Evolutionary conservation across 2,888 invertebrate genomes (phyloP).

Genomic region (Meghimatium bilineatum): DNA sequence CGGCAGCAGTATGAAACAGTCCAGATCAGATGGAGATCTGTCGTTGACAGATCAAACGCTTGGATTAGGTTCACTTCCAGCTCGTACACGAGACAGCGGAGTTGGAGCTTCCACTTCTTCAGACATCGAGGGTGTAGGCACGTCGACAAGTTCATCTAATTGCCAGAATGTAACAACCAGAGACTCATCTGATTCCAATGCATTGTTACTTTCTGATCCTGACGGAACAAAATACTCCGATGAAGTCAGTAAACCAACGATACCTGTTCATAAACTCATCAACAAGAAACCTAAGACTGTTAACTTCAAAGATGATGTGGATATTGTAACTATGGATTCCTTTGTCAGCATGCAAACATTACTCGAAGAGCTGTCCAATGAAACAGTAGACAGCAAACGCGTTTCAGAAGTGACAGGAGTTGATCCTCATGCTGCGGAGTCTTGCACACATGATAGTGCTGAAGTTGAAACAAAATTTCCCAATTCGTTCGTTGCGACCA

Average conservation of each 20-base stretch:
- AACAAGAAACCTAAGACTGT: conserved; percentile 35
- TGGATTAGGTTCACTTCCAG: conserved; percentile 35
- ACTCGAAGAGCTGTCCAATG: conserved; percentile 8
- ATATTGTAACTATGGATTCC: conserved; percentile 9
- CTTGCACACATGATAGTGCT: conserved; percentile 19
- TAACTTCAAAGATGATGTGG: conserved; percentile 42
- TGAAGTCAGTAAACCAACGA: conserved; percentile 1
- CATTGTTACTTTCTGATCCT: background rate
- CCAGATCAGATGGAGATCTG: conserved; percentile 40
- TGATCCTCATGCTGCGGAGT: background rate
- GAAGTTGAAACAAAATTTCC: conserved; percentile 46
- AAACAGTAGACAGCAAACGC: background rate
- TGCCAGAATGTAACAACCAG: conserved; percentile 31
- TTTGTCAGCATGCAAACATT: conserved; percentile 17
- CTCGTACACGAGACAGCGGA: conserved; percentile 37
- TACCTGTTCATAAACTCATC: conserved; percentile 22
- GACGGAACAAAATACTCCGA: background rate
- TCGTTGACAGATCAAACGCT: conserved; percentile 23
- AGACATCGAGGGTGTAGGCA: conserved; percentile 31
- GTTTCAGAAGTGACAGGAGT: background rate
- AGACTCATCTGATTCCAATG: background rate
- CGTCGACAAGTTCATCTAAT: background rate
- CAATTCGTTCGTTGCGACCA: conserved; percentile 43
- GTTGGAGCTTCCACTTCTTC: conserved; percentile 45
- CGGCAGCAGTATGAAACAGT: conserved; percentile 13